These are phyloP conservation scores for Anableps anableps DNA, from an alignment of 2,797 vertebrate genomes.

Conservation along the genomic window DNA sequence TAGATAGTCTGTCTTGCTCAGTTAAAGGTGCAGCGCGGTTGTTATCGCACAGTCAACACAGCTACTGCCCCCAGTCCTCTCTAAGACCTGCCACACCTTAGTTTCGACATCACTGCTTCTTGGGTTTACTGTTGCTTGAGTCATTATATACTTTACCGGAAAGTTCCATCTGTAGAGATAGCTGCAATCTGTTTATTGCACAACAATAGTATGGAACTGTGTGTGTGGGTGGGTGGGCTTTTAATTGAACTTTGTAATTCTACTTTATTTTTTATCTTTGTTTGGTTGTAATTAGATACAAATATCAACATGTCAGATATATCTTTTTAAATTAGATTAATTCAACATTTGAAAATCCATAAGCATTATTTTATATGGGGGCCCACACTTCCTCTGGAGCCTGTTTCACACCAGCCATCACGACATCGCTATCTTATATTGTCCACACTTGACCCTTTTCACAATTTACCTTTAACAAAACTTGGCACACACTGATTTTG, in stretches of 20 bases:
- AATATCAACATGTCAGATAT: not conserved
- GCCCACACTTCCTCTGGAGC: not conserved
- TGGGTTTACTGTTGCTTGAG: slow-evolving; percentile 55
- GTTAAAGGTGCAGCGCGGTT: slow-evolving; percentile 82
- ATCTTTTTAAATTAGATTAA: not conserved
- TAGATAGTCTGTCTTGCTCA: slow-evolving; percentile 26
- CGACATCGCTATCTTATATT: not conserved
- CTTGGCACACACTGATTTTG: not conserved
- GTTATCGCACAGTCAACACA: slow-evolving; percentile 55
- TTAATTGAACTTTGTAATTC: not conserved
- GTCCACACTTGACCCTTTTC: not conserved
- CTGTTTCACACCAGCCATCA: not conserved
- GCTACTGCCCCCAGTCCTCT: slow-evolving; percentile 22
- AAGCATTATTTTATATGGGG: not conserved
- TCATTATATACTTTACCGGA: slow-evolving; percentile 60
- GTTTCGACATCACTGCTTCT: slow-evolving; percentile 71
- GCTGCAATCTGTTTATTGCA: slow-evolving; percentile 18
- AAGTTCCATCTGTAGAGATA: slow-evolving; percentile 15
- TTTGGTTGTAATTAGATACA: not conserved
- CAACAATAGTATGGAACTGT: not conserved
- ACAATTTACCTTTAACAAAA: not conserved
- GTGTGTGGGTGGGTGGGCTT: not conserved
- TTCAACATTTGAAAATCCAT: not conserved
- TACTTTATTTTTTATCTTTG: not conserved
- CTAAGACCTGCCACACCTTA: slow-evolving; percentile 72